Evolutionary conservation across 2,888 invertebrate species (phyloP).

Genomic region (Apodemia zela): DNA sequence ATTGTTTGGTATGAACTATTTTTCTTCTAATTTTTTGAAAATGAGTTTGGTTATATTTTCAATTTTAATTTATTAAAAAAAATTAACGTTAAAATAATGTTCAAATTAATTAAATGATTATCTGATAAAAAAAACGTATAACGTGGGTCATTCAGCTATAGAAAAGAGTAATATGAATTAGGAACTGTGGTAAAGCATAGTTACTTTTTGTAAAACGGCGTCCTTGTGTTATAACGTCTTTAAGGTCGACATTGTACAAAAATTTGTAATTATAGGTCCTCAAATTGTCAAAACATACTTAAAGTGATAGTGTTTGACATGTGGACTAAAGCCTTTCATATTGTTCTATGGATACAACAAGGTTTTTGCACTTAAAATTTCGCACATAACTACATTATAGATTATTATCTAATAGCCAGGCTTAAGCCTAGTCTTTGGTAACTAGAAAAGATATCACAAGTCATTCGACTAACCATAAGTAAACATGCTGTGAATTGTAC

Average conservation of each 20-base stretch:
- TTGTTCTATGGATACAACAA: not conserved
- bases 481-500: not conserved
- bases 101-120: not conserved
- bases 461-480: not conserved
- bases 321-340: not conserved
- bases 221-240: not conserved
- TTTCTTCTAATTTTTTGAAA: too few relatives aligned
- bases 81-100: not conserved
- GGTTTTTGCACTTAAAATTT: not conserved
- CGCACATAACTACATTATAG: not conserved
- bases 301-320: not conserved
- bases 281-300: not conserved
- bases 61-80: too few relatives aligned
- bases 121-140: not conserved
- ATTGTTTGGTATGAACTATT: too few relatives aligned
- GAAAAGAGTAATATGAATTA: not conserved
- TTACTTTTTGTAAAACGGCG: not conserved
- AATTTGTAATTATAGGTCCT: not conserved
- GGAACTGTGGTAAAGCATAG: not conserved
- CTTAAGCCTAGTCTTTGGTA: not conserved
- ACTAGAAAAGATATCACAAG: slow-evolving; percentile 11
- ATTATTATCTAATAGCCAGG: slow-evolving; percentile 3
- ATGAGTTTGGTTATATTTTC: too few relatives aligned
- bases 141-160: not conserved
- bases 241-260: too few relatives aligned